Evolutionary conservation across 2,888 invertebrate species (phyloP).

Genomic region (Melanchra persicariae): DNA sequence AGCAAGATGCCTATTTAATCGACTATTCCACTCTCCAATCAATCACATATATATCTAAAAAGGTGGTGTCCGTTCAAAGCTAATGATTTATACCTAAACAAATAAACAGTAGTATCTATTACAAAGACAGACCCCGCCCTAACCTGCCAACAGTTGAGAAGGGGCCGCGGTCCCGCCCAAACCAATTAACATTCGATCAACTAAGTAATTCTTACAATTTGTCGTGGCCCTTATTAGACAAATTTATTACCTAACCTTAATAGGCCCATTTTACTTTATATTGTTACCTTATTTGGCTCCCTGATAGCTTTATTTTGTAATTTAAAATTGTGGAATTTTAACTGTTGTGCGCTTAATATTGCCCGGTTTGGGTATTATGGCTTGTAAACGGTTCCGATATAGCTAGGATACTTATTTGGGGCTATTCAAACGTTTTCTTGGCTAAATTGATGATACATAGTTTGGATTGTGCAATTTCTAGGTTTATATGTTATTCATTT

Average conservation of each 20-base stretch:
- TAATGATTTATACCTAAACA: conserved; percentile 8
- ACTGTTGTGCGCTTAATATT: conserved; percentile 28
- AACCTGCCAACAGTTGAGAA: background rate
- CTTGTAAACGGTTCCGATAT: conserved; percentile 21
- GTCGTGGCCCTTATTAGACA: conserved; percentile 75
- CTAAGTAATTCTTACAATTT: conserved; percentile 80
- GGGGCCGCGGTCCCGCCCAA: conserved; percentile 53
- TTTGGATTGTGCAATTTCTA: background rate
- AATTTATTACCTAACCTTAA: conserved; percentile 77
- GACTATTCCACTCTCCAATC: too few relatives aligned
- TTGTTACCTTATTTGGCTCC: conserved; percentile 67
- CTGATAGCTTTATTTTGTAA: conserved; percentile 71
- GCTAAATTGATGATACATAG: background rate
- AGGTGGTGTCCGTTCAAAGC: too few relatives aligned
- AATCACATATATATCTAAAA: too few relatives aligned
- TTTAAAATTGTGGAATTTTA: conserved; percentile 59
- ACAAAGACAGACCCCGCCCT: conserved; percentile 45
- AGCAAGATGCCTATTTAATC: too few relatives aligned
- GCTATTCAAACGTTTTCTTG: conserved; percentile 8
- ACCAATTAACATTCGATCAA: conserved; percentile 76
- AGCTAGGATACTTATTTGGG: conserved; percentile 23
- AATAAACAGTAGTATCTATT: conserved; percentile 13
- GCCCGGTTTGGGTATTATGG: conserved; percentile 29
- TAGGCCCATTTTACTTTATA: conserved; percentile 71
- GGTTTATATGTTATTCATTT: background rate